These are phyloP conservation scores for Chondrosia reniformis DNA, from an alignment of 37 sponge, comb jelly and placozoan genomes.

Conservation along the genomic window DNA sequence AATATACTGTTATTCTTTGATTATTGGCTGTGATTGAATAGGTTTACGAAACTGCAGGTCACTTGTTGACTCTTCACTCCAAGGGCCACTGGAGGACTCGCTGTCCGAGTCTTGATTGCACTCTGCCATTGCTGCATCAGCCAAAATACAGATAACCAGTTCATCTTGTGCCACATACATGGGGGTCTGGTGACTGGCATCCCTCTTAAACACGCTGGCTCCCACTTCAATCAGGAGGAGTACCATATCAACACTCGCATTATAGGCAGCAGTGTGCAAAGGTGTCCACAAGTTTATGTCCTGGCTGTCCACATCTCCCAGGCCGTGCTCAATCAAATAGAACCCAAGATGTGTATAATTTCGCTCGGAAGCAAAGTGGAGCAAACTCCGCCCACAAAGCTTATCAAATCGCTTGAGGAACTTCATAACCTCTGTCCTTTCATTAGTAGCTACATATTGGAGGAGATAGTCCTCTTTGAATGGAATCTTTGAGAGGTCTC, in stretches of 20 bases:
- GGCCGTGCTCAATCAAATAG: slow-evolving; percentile 30
- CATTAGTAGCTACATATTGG: not conserved
- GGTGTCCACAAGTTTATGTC: slow-evolving; percentile 81
- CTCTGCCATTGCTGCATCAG: not conserved
- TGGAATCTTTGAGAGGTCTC: too few relatives aligned
- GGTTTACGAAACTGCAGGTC: too few relatives aligned
- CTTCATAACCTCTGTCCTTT: not conserved
- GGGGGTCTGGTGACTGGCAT: not conserved
- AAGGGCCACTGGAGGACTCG: too few relatives aligned
- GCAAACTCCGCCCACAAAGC: slow-evolving; percentile 44
- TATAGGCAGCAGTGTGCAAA: slow-evolving; percentile 66
- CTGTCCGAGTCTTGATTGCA: too few relatives aligned
- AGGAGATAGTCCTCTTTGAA: slow-evolving; percentile 8
- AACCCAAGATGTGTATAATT: slow-evolving; percentile 46
- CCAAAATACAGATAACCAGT: slow-evolving; percentile 1
- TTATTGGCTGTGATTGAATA: not conserved
- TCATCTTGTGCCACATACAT: not conserved
- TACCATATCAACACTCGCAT: slow-evolving; percentile 41
- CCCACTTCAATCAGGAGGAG: slow-evolving; percentile 48
- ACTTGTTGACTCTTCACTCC: too few relatives aligned
- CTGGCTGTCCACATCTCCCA: slow-evolving; percentile 34
- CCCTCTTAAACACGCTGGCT: not conserved
- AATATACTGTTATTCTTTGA: not conserved
- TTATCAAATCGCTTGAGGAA: not conserved
- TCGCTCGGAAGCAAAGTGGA: slow-evolving; percentile 68